Percentiles rank a stretch among this genome's conserved stretches.
phyloP scores from a whole-genome alignment of 2,797 vertebrate species.

The Pempheris klunzingeri region DNA sequence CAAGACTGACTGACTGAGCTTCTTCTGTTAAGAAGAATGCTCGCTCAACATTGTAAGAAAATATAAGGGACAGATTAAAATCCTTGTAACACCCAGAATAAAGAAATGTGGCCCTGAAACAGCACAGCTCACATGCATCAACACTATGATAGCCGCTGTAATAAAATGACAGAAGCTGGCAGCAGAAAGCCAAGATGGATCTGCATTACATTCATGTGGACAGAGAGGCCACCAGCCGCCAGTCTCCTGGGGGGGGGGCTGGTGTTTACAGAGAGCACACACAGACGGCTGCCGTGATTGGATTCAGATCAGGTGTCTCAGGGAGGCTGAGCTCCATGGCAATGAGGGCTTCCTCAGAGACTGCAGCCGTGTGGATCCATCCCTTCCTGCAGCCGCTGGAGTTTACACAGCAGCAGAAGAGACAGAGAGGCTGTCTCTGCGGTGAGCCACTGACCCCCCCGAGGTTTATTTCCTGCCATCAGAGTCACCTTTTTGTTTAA shows the following conservation, averaged over 20 bases:
- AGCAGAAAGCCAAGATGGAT: conserved; percentile 42
- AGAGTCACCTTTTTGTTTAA: conserved; percentile 48
- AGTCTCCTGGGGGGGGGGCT: conserved; percentile 70
- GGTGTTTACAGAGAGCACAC: conserved; percentile 59
- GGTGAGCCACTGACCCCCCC: conserved; percentile 44
- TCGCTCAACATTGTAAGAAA: too few species aligned
- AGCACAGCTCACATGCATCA: background rate
- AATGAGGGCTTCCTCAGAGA: conserved; percentile 73
- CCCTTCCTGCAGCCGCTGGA: conserved; percentile 51
- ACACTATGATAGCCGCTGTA: background rate
- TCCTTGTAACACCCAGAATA: background rate
- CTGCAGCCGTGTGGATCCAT: conserved; percentile 67
- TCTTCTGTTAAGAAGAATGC: too few species aligned
- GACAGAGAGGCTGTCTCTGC: conserved; percentile 49
- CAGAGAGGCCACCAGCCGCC: conserved; percentile 51
- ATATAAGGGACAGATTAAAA: background rate
- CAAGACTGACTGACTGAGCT: too few species aligned
- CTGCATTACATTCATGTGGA: conserved; percentile 66
- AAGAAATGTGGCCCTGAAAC: background rate
- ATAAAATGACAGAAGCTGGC: conserved; percentile 20
- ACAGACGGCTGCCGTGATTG: conserved; percentile 69
- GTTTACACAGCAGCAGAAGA: conserved; percentile 61
- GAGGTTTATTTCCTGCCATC: conserved; percentile 53
- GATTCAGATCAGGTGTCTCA: conserved; percentile 80
- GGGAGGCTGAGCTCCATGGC: conserved; percentile 65